Conservation (phyloP, 2,888 invertebrate genomes). For the Cephonodes hylas region DNA sequence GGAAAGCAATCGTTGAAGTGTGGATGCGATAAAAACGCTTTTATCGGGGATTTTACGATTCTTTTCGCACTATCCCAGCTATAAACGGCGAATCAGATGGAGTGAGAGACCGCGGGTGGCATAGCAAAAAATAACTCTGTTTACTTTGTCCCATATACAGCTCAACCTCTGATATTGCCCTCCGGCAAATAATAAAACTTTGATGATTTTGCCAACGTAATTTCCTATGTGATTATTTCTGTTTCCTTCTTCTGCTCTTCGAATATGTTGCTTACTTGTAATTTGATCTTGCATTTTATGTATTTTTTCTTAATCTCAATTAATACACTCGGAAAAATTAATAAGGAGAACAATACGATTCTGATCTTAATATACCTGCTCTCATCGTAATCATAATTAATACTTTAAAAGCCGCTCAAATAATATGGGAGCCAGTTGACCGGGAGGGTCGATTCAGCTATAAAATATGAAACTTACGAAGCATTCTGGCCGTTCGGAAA, state of each 20-base stretch:
- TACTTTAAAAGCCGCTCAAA: constrained; percentile 3
- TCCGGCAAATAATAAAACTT: constrained; percentile 25
- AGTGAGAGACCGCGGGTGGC: constrained; percentile 61
- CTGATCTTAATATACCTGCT: neutral
- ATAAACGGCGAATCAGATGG: constrained; percentile 72
- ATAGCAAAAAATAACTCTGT: constrained; percentile 60
- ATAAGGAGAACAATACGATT: neutral
- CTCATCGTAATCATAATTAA: neutral
- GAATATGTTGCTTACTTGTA: neutral
- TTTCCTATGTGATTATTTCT: constrained; percentile 17
- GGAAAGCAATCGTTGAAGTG: constrained; percentile 57
- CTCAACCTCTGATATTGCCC: constrained; percentile 35
- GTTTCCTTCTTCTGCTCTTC: neutral
- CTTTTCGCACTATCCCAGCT: constrained; percentile 64
- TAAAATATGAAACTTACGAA: constrained; percentile 51
- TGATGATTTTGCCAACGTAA: constrained; percentile 21
- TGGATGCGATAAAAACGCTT: constrained; percentile 60
- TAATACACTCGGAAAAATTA: neutral
- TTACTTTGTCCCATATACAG: constrained; percentile 51
- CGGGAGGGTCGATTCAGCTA: constrained; percentile 40
- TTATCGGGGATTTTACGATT: constrained; percentile 71
- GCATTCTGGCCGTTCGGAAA: constrained; percentile 39
- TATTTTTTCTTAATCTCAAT: neutral
- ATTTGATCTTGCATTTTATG: neutral
- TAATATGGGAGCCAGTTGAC: constrained; percentile 39